These are phyloP conservation scores for Drosophila flavopinicola DNA, from an alignment of 2,888 invertebrate species.

Conservation along the genomic window DNA sequence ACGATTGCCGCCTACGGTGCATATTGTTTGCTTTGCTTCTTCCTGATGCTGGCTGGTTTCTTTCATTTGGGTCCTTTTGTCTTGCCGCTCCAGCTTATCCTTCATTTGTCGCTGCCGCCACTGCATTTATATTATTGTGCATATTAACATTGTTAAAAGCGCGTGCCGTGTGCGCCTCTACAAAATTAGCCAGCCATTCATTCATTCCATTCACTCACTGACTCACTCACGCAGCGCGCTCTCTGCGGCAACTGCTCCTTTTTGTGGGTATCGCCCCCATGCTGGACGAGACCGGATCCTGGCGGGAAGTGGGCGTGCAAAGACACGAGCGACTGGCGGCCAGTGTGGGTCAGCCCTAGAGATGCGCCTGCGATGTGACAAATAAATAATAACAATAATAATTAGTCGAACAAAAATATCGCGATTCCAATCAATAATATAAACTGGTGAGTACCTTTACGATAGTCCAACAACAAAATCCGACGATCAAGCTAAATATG, in stretches of 20 bases:
- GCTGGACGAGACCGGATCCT: no score
- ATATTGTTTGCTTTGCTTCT: slow-evolving; percentile 58
- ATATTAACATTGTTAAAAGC: slow-evolving; percentile 78
- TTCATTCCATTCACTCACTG: slow-evolving; percentile 12
- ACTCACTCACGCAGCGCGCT: slow-evolving; percentile 47
- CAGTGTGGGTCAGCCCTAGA: no score
- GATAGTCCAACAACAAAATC: no score
- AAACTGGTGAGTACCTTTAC: no score
- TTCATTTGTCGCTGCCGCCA: slow-evolving; percentile 44
- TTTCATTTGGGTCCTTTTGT: slow-evolving; percentile 38
- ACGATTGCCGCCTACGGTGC: slow-evolving; percentile 53
- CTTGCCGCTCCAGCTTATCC: slow-evolving; percentile 42
- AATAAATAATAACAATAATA: no score
- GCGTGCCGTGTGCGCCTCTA: slow-evolving; percentile 58
- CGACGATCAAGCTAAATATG: no score
- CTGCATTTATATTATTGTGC: slow-evolving; percentile 60
- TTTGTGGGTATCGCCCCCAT: no score
- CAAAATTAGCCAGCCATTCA: slow-evolving; percentile 77
- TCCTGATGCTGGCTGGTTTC: background rate
- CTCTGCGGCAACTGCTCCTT: slow-evolving; percentile 31
- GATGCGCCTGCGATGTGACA: no score
- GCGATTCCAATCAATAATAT: no score
- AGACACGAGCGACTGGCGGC: no score
- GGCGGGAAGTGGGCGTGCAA: background rate
- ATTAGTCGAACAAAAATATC: no score